Evolutionary conservation across 2,888 invertebrate species (phyloP).

Genomic region (Eupithecia subumbrata): DNA sequence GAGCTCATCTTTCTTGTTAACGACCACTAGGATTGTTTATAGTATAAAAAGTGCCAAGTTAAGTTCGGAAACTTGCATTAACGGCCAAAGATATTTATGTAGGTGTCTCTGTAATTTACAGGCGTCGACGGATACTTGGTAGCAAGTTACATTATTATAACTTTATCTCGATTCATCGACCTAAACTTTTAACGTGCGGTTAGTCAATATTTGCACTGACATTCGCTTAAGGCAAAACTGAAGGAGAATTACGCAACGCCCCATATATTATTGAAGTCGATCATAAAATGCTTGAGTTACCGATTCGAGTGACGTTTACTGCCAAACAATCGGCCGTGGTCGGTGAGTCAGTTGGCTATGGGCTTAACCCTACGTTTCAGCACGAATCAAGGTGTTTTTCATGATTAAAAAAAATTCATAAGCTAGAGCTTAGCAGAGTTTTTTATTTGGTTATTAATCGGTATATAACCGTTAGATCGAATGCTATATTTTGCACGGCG

Average conservation of each 20-base stretch:
- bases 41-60: constrained; percentile 74
- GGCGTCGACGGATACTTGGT: constrained; percentile 16
- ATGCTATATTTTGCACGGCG: background rate
- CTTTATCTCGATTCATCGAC: background rate
- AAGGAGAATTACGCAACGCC: constrained; percentile 76
- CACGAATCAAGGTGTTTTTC: background rate
- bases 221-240: constrained; percentile 63
- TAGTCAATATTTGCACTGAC: constrained; percentile 62
- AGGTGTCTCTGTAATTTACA: constrained; percentile 56
- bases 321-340: constrained; percentile 74
- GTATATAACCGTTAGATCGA: too few species aligned
- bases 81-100: constrained; percentile 74
- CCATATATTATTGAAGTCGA: constrained; percentile 78
- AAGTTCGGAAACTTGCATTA: constrained; percentile 65
- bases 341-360: constrained; percentile 70
- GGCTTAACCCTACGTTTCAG: background rate
- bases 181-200: constrained; percentile 13
- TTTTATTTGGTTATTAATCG: too few species aligned
- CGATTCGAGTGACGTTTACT: constrained; percentile 79
- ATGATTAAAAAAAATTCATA: too few species aligned
- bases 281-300: constrained; percentile 80
- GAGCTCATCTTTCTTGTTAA: constrained; percentile 84
- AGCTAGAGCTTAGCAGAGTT: too few species aligned
- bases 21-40: constrained; percentile 78
- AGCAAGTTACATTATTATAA: background rate